Base-by-base conservation (phyloP, 2,113 vertebrate species). In the Astatotilapia flaviijosephi region DNA sequence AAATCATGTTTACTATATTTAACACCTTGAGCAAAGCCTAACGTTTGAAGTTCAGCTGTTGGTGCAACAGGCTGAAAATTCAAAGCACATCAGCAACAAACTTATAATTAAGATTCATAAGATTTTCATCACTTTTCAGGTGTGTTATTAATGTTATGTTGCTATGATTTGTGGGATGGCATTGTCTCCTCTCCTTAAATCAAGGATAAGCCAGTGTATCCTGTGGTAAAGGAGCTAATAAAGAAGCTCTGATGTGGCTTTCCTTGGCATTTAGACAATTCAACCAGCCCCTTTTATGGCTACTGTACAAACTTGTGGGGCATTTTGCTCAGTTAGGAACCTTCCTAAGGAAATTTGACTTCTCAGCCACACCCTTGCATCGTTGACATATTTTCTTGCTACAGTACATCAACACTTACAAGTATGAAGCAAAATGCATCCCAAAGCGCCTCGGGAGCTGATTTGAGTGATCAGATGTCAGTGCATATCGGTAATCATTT, bases 391-490 rank as follows among this genome's bases (percentile, higher is more conserved):
- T 26, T 73, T 47, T 47, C 40, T 15, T 73, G 14, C 4, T 7
- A 70, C n/a, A 70, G 37, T 4, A 26, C 37, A 26, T 73, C 21
- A 45, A 4, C 68, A 28, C 40, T 73, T 73, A 45, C 0, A 26
- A 17, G 40, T 45, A 45, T 10, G 9, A 26, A 15, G 68, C 0
- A 45, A 73, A 73, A 70, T 70, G 37, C n/a, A 23, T 6, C 65
- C 35, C 35, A 70, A 45, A 17, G 13, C 0, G 0, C 13, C 14
- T 17, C 14, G 0, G 65, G 37, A 45, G 37, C 65, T 45, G n/a
- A 8, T 68, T 68, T 68, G 65, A 9, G 37, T 70, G n/a, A 70
- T 6, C 12, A 70, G 65, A 70, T 70, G 13, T 9, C 35, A 68
- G 35, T 40, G 35, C n/a, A 23, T 9, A 40, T 68, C 1, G 2